phyloP scores from a whole-genome alignment of 37 sponge, comb jelly and placozoan species.

The Spongia lamella region DNA sequence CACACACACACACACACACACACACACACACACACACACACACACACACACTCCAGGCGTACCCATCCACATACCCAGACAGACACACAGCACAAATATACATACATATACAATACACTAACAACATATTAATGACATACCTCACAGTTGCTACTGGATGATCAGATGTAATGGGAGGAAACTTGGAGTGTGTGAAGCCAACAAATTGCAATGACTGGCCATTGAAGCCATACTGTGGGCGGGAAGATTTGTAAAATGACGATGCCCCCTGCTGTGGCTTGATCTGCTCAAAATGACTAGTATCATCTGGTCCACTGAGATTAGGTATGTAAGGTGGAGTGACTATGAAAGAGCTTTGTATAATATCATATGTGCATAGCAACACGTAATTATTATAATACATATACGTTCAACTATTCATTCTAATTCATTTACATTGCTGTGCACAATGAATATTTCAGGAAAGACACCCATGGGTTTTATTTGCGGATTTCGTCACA shows the following conservation, averaged over 20 bases:
- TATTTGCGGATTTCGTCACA: no score
- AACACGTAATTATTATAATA: no score
- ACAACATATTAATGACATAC: constrained; percentile 2
- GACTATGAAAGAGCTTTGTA: no score
- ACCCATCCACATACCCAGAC: background rate
- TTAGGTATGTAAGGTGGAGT: constrained; percentile 79
- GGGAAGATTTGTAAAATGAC: background rate
- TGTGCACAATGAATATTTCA: no score
- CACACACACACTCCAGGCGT: background rate
- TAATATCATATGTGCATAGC: no score
- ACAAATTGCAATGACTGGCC: constrained; percentile 81
- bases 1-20: constrained; percentile 1
- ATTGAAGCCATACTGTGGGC: constrained; percentile 31
- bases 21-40: constrained; percentile 22
- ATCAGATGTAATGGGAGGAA: background rate
- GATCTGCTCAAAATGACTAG: constrained; percentile 79
- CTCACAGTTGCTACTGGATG: background rate
- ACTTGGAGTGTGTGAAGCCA: constrained; percentile 85
- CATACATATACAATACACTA: background rate
- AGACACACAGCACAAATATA: background rate
- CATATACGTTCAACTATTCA: no score
- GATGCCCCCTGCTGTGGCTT: constrained; percentile 26
- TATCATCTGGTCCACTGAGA: constrained; percentile 63
- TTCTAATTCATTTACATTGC: no score
- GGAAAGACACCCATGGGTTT: no score